A percentile compares a stretch with the other conserved stretches of the same genome.
Evolutionary conservation across 2,888 invertebrate species (phyloP).

Genomic region (Bombylius major): DNA sequence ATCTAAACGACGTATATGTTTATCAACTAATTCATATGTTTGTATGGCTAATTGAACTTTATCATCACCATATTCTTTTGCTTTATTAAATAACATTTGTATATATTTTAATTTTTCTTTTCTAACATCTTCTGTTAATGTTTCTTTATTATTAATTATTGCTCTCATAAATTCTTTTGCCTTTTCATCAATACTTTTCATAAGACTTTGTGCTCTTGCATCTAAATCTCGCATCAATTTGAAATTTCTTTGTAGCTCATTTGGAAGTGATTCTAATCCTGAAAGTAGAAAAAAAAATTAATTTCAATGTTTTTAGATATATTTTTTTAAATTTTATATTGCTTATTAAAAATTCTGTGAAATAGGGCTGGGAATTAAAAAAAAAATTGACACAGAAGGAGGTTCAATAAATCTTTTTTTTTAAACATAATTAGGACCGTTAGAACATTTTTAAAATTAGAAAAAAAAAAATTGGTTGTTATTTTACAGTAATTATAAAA

Average conservation of each 20-base stretch:
- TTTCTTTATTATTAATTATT: slow-evolving; percentile 23
- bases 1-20: slow-evolving; percentile 90
- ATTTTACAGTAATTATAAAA: too few relatives aligned
- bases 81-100: slow-evolving; percentile 80
- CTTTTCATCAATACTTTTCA: slow-evolving; percentile 82
- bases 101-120: slow-evolving; percentile 75
- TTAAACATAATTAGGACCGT: too few relatives aligned
- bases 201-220: slow-evolving; percentile 74
- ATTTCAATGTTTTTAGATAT: slow-evolving; percentile 6
- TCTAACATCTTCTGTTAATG: slow-evolving; percentile 50
- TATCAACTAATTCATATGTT: slow-evolving; percentile 96
- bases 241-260: slow-evolving; percentile 90
- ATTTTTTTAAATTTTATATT: neutral
- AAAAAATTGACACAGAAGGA: too few relatives aligned
- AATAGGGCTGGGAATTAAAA: too few relatives aligned
- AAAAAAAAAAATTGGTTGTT: too few relatives aligned
- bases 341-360: too few relatives aligned
- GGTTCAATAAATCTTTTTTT: too few relatives aligned
- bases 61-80: slow-evolving; percentile 92
- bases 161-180: slow-evolving; percentile 36
- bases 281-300: slow-evolving; percentile 20
- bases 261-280: slow-evolving; percentile 89
- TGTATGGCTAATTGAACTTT: slow-evolving; percentile 96
- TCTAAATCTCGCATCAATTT: slow-evolving; percentile 92
- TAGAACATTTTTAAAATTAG: too few relatives aligned